These are phyloP conservation scores for Drosophila robusta DNA, from an alignment of 2,888 invertebrate species.

Conservation along the genomic window DNA sequence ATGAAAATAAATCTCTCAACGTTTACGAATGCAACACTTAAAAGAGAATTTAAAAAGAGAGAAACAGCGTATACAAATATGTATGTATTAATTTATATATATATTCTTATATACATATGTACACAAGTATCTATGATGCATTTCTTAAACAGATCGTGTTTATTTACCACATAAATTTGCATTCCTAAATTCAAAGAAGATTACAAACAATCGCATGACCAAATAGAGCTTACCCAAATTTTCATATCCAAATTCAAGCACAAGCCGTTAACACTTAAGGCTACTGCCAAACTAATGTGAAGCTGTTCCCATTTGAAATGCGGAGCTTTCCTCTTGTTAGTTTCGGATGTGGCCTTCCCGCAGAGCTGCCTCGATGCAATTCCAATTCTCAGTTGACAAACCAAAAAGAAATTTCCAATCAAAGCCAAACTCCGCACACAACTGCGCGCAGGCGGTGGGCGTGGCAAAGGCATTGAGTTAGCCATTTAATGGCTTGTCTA, in stretches of 20 bases:
- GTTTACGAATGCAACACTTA: no score
- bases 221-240: not conserved
- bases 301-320: constrained; percentile 28
- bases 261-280: constrained; percentile 7
- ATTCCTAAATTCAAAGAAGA: no score
- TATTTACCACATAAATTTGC: no score
- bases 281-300: constrained; percentile 12
- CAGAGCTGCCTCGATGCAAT: constrained; percentile 5
- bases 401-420: constrained; percentile 38
- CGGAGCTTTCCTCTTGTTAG: not conserved
- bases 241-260: constrained; percentile 6
- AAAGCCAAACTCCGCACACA: constrained; percentile 17
- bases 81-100: no score
- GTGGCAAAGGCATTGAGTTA: constrained; percentile 21
- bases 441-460: constrained; percentile 9
- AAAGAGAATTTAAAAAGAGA: no score
- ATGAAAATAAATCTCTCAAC: no score
- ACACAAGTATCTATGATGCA: no score
- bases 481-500: constrained; percentile 79
- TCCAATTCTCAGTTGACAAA: constrained; percentile 24
- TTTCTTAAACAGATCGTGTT: no score
- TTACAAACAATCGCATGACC: not conserved
- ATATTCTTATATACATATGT: no score
- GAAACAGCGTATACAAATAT: no score
- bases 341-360: not conserved